phyloP scores from a whole-genome alignment of 2,113 vertebrate species.

The Chrysochloris asiatica region DNA sequence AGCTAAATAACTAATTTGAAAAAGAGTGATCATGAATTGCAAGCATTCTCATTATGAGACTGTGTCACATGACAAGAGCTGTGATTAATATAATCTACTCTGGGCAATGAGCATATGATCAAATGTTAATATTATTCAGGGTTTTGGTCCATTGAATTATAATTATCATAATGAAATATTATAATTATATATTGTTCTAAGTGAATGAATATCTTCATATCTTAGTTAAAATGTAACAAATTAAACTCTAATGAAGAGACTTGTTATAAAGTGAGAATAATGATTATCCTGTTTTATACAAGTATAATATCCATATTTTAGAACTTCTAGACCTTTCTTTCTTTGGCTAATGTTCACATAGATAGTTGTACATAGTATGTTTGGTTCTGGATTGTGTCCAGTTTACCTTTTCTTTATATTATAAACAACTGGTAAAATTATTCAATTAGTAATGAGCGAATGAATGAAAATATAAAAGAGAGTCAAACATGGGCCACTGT shows the following conservation, averaged over 20 bases:
- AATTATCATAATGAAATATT: background rate
- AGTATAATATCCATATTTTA: background rate
- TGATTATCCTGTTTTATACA: background rate
- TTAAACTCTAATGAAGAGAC: background rate
- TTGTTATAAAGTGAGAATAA: background rate
- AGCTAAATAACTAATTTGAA: background rate
- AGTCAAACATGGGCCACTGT: background rate
- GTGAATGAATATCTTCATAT: constrained; percentile 3
- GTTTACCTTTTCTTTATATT: background rate
- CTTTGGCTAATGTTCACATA: background rate
- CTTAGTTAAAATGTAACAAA: background rate
- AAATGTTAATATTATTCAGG: background rate
- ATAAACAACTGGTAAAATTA: background rate
- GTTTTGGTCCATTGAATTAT: background rate
- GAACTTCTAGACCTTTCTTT: background rate
- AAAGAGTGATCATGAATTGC: background rate
- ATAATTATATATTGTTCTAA: constrained; percentile 14
- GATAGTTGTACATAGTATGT: background rate
- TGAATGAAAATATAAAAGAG: background rate
- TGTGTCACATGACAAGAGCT: background rate
- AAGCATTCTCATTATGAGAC: background rate
- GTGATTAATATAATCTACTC: background rate
- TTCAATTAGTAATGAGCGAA: background rate
- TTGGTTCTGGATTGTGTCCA: background rate
- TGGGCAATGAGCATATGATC: background rate